Evolutionary conservation across 2,113 vertebrate species (phyloP), one percentile per base, ranked within the genome.

Genomic region (Halcyon senegalensis): DNA sequence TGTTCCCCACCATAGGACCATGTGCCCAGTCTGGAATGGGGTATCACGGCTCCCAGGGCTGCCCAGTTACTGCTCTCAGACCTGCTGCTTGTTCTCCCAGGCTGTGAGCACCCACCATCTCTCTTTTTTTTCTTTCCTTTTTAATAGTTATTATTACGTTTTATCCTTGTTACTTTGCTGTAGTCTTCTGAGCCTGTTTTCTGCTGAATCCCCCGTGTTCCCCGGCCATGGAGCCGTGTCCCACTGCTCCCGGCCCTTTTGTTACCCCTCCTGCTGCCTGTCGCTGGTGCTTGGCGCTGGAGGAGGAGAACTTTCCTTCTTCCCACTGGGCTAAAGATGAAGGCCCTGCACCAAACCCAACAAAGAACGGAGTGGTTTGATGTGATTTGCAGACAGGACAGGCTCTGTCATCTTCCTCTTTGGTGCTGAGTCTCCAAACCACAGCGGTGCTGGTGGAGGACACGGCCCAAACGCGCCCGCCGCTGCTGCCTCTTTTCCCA

Each of bases 351-450:
- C 20, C 46, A 25, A 56, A 68, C 5, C 11, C 39, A 33, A 53
- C 16, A 11, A 59, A 43, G 25, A 1, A 4, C 30, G 5, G 43
- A 39, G 21, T 12, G 13, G 1, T 63, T 33, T 0, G 1, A 4
- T 33, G 78, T 2, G 35, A 20, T 43, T 30, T 23, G 24, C 18
- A 30, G 24, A 9, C 9, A 1, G 2, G 51, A 44, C 2, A 9
- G 8, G 13, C 20, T 41, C 59, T 50, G 27, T 55, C 35, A 2
- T 50, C 58, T 35, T 60, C 46, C 59, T 67, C 35, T 23, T 25
- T 7, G 1, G 24, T 17, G 7, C 1, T 16, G 66, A 37, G 8
- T n/a, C 41, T 23, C 48, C 4, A 0, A 46, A 27, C n/a, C 0
- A 0, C 0, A 1, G 74, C 13, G 1, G 30, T 13, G 60, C 59